Conservation (phyloP, 2,113 vertebrate species). For the Notiomystis cincta region DNA sequence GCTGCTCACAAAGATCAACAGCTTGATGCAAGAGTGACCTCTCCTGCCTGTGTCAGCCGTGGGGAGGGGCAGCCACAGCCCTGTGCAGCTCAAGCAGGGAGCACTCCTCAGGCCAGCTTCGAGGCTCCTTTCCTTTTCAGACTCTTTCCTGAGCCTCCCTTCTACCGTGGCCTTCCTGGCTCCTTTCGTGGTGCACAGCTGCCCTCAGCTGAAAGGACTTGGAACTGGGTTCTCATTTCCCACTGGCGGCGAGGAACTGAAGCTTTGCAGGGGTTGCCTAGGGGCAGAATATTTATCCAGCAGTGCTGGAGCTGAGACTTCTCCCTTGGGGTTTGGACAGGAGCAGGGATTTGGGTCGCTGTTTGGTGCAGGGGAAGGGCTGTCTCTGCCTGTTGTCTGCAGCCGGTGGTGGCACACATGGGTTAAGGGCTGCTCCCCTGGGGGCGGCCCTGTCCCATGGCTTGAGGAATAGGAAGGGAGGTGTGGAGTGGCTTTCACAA, state of each 20-base stretch:
- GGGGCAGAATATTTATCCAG: not conserved
- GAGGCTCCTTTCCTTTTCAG: not conserved
- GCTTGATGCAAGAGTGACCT: constrained; percentile 63
- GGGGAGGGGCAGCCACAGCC: not conserved
- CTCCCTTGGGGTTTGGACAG: not conserved
- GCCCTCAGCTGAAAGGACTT: not conserved
- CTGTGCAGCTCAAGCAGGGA: not conserved
- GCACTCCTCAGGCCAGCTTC: not conserved
- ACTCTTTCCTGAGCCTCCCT: not conserved
- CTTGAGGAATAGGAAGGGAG: not conserved
- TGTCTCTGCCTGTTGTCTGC: not conserved
- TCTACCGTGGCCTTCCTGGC: not conserved
- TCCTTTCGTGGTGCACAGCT: not conserved
- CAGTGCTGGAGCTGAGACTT: not conserved
- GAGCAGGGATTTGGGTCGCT: not conserved
- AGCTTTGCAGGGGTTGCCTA: not conserved
- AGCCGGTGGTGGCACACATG: not conserved
- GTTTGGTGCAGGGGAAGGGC: not conserved
- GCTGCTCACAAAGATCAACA: constrained; percentile 77
- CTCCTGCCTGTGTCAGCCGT: not conserved
- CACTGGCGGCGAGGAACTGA: not conserved
- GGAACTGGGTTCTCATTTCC: not conserved
- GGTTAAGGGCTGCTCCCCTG: not conserved
- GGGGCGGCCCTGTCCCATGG: not conserved
- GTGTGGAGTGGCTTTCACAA: not conserved